A percentile compares a stretch with the other conserved stretches of the same genome.
Evolutionary conservation across 2,113 vertebrate genomes (phyloP).

Genomic region (Triplophysa dalaica): DNA sequence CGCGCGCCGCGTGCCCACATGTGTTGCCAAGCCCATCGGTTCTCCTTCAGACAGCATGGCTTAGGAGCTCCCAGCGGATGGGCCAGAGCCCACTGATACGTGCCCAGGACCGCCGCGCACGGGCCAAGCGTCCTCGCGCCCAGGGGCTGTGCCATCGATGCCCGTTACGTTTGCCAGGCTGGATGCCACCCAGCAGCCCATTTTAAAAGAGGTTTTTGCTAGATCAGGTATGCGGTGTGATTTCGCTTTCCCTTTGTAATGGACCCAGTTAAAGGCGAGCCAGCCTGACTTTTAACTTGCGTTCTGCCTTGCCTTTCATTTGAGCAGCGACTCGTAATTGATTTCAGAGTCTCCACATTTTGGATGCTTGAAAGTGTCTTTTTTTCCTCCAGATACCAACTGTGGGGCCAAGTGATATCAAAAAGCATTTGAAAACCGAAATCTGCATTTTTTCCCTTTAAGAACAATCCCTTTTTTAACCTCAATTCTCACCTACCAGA

Average conservation of each 20-base stretch:
- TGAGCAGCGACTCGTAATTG: conserved; percentile 69
- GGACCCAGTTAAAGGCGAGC: conserved; percentile 74
- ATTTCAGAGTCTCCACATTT: conserved; percentile 69
- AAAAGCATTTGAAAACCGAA: conserved; percentile 46
- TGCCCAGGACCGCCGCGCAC: conserved; percentile 72
- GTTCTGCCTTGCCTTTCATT: conserved; percentile 69
- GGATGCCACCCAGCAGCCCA: conserved; percentile 76
- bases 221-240: conserved; percentile 80
- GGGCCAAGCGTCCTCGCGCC: conserved; percentile 75
- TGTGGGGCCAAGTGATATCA: conserved; percentile 49
- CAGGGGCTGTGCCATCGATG: conserved; percentile 77
- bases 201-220: conserved; percentile 76
- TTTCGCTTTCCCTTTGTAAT: conserved; percentile 79
- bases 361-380: neutral
- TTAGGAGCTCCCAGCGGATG: conserved; percentile 76
- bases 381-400: neutral
- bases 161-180: conserved; percentile 74
- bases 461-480: neutral
- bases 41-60: conserved; percentile 78
- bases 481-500: neutral
- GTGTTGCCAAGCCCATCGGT: conserved; percentile 78
- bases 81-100: conserved; percentile 76
- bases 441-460: conserved; percentile 41
- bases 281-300: conserved; percentile 57
- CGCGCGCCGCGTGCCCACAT: conserved; percentile 67